Base-by-base conservation (phyloP, 2,888 invertebrate genomes). In the Norana najaformis region DNA sequence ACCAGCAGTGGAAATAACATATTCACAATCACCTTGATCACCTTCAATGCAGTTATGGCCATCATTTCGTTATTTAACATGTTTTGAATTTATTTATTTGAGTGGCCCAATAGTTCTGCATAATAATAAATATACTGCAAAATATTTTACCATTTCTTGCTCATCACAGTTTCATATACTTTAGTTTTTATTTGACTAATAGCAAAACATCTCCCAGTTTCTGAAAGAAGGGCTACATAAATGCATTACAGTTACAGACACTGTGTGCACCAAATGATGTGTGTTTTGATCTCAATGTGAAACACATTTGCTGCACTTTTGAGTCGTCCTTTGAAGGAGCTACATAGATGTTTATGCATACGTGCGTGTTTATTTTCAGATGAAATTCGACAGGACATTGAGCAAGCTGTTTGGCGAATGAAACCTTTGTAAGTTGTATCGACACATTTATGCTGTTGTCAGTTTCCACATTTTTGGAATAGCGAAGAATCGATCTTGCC, bases 371-470 rank as follows among this genome's bases (percentile, higher is more conserved):
- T 69, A n/a, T 69, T 91, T 88, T 20, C 95, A 98, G 98, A 98
- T 96, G 99, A 99, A 96, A 99, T 99, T 92, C 96, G 99, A 5
- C 99, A 99, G 95, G 99, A 99, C 94, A 97, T 99, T 91, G 99
- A 99, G 95, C 99, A 99, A 95, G 97, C 98, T 13, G 97, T 99
- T 0, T 97, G 97, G 94, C 96, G 99, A 93, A 96, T 99, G 94
- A 97, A 98, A 93, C 99, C 99, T 89, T 99, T 99, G 98, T 96
- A 96, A 96, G 95, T 95, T 39, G 92, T 88, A 35, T 14, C 11
- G 13, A n/a, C 30, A 8, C 69, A 69, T 69, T 69, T 69, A 69
- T 30, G n/a, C 69, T 69, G 69, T 69, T 69, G 0, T n/a, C 30
- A 69, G 11, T 1, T 69, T 53, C 30, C 30, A 53, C 30, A 30